These are phyloP conservation scores for Euspilapteryx auroguttella DNA, from an alignment of 2,888 invertebrate genomes.

Conservation along the genomic window DNA sequence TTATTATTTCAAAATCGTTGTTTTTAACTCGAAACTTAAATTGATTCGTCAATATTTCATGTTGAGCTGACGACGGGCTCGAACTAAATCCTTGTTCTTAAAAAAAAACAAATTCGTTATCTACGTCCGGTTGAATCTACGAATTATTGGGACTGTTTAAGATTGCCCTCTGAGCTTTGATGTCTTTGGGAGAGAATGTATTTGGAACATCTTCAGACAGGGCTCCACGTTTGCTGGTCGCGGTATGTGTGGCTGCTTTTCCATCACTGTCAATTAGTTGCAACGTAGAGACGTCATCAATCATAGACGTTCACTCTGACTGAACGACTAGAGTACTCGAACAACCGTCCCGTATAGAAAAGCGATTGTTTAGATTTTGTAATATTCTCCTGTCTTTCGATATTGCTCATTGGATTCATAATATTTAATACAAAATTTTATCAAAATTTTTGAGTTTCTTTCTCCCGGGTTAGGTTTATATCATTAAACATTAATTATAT, in stretches of 20 bases:
- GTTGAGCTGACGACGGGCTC: too few species aligned
- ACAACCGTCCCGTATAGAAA: not conserved
- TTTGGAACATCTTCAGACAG: not conserved
- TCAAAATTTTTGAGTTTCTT: too few species aligned
- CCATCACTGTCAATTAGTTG: constrained; percentile 60
- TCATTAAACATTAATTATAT: too few species aligned
- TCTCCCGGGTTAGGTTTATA: too few species aligned
- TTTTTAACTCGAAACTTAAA: too few species aligned
- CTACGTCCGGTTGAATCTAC: constrained; percentile 15
- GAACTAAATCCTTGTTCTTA: not conserved
- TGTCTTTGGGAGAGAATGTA: too few species aligned
- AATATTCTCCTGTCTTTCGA: too few species aligned
- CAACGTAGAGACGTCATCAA: constrained; percentile 50
- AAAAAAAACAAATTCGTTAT: constrained; percentile 19
- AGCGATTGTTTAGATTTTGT: constrained; percentile 28
- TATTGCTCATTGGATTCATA: too few species aligned
- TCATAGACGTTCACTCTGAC: constrained; percentile 23
- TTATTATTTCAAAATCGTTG: too few species aligned
- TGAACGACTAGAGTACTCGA: not conserved
- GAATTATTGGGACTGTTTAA: not conserved
- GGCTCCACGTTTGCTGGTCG: not conserved
- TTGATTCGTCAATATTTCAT: too few species aligned
- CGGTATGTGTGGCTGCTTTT: constrained; percentile 24
- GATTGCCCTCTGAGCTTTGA: too few species aligned
- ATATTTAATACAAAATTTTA: too few species aligned